Base-by-base conservation (phyloP, 2,113 vertebrate species). In the Zeus faber region DNA sequence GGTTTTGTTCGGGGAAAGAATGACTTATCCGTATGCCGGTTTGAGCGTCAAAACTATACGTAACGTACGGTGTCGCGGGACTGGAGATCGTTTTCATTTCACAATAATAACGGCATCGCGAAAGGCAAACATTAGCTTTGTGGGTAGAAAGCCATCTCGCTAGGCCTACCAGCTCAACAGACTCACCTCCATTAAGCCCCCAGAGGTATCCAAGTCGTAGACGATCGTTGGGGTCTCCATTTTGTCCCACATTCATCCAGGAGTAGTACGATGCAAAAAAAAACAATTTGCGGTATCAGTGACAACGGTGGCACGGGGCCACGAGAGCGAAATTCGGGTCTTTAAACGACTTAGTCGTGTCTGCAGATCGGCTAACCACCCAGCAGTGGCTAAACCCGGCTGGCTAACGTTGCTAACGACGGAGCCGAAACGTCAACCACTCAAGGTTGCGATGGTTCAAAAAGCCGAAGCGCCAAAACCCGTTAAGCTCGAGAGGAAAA, bases 191-290 rank as follows among this genome's bases (percentile, higher is more conserved):
- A 94, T 96, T 77, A 97, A 91, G 85, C 94, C 94, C 89, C 94
- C 94, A 61, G 94, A 95, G 84, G 94, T 96, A 88, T 97, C 94
- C 91, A 96, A 81, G 86, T 96, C 94, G 92, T 97, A 97, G 80
- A 97, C 94, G 89, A 97, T 95, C 87, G 94, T 95, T 87, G 95
- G 94, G 87, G 94, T 92, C 91, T 96, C 94, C 94, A 95, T 95
- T 93, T 95, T 95, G 90, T 94, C 92, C 94, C 93, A 95, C 93
- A 95, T 94, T 92, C 93, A 93, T 91, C 88, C 91, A 90, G 88
- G 67, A 53, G 69, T 56, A 65, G 67, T n/a, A 62, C 58, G 66
- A 22, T 40, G 51, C 67, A 55, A 37, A 56, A 59, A 2, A 37
- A 56, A 59, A 2, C 2, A 41, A 50, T 33, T 41, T 14, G 23